Evolutionary conservation across 2,888 invertebrate species (phyloP), one percentile per base, ranked within the genome.

Genomic region (Netelia virgata): DNA sequence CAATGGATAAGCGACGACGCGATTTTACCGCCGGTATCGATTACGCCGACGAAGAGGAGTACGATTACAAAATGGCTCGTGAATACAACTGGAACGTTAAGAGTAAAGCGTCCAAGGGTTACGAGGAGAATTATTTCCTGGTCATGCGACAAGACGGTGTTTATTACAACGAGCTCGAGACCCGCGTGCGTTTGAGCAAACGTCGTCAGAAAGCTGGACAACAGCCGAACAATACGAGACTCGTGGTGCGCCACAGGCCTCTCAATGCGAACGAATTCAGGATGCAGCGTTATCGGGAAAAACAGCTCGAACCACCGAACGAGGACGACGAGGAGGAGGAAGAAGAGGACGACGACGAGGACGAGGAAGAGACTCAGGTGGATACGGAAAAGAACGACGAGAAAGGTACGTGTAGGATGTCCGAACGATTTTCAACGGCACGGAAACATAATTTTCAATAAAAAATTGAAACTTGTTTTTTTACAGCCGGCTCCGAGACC

Each of bases 51-150:
- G 98, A 97, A 0, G 97, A 98, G 87, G 97, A 97, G 76, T 99
- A 99, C 91, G 99, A 99, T 90, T 99, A 99, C 92, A 97, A 97
- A 94, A 97, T 99, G 96, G 98, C 99, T 0, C 95, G 99, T 86
- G 99, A 99, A 92, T 99, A 99, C 93, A 99, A 99, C 93, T 99
- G 99, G 99, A 99, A 99, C 92, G 99, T 99, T 20, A 99, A 99
- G 94, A 99, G 98, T 94, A 99, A 99, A 94, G 96, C 98, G 0
- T 97, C 97, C 0, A 97, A 97, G 92, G 98, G 98, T 53, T 99
- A 98, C 90, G 99, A 99, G 94, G 99, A 99, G 94, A 99, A 98
- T 93, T 99, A 99, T 93, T 99, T 98, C 94, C 96, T 99, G 94
- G 98, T 99, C 82, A 96, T 98, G 87, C 96, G 98, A 82, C 96